phyloP scores from a whole-genome alignment of 2,888 invertebrate genomes.

The Plagiodera versicolora region DNA sequence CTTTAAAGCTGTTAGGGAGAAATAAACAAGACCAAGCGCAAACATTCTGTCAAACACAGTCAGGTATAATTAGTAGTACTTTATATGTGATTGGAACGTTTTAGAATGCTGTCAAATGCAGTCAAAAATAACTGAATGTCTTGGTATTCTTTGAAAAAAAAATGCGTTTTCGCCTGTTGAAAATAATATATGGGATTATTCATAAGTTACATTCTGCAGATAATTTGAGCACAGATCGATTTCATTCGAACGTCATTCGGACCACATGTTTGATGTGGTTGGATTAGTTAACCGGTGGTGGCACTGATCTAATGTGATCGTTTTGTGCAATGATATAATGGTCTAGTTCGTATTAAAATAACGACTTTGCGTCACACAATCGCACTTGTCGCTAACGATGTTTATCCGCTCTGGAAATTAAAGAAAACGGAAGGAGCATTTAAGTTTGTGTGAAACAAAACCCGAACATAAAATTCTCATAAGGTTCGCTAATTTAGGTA shows the following conservation, averaged over 20 bases:
- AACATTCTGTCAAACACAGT: too few relatives aligned
- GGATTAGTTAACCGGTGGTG: background rate
- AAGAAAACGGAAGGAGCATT: conserved; percentile 55
- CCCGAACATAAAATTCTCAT: conserved; percentile 43
- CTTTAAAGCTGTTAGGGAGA: too few relatives aligned
- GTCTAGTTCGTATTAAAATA: conserved; percentile 39
- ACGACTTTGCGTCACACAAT: conserved; percentile 55
- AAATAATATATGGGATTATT: too few relatives aligned
- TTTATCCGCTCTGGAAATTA: conserved; percentile 52
- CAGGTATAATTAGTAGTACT: too few relatives aligned
- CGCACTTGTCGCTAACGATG: conserved; percentile 51
- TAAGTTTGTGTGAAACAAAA: conserved; percentile 48
- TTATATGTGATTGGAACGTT: too few relatives aligned
- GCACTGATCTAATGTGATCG: conserved; percentile 14
- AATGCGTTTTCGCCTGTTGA: too few relatives aligned
- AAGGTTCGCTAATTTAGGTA: conserved; percentile 36
- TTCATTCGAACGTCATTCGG: background rate
- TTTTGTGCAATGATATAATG: conserved; percentile 40
- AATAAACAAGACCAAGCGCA: too few relatives aligned
- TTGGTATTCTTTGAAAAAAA: too few relatives aligned
- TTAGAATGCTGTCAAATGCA: too few relatives aligned
- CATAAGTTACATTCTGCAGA: too few relatives aligned
- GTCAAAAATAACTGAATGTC: too few relatives aligned
- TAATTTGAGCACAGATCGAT: background rate
- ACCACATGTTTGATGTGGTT: background rate